Conservation (phyloP, 2,888 invertebrate species). For the Antitype chi region DNA sequence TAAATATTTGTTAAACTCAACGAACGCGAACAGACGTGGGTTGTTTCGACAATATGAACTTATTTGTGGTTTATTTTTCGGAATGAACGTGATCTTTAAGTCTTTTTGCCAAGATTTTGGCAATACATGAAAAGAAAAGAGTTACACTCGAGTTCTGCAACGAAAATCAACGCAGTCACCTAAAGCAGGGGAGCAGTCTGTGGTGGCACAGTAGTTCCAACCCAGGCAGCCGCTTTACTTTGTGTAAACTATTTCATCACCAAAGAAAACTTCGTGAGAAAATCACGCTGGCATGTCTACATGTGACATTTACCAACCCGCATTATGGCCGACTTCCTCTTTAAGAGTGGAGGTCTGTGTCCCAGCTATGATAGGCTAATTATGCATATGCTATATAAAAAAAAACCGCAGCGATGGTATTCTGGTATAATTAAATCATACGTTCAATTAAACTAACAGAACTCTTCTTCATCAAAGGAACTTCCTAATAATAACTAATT, state of each 20-base stretch:
- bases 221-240: neutral
- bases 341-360: too few relatives aligned
- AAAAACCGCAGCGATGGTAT: too few relatives aligned
- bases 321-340: too few relatives aligned
- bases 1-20: conserved; percentile 68
- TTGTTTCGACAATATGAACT: conserved; percentile 51
- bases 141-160: neutral
- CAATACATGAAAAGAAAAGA: neutral
- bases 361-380: too few relatives aligned
- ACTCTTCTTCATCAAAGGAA: neutral
- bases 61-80: conserved; percentile 39
- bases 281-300: too few relatives aligned
- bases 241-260: neutral
- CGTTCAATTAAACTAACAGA: conserved; percentile 25
- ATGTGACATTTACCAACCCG: too few relatives aligned
- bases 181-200: too few relatives aligned
- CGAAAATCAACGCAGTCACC: neutral
- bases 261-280: too few relatives aligned
- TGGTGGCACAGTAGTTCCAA: too few relatives aligned
- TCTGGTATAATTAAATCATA: neutral
- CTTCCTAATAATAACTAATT: conserved; percentile 50
- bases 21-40: conserved; percentile 66
- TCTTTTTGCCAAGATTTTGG: neutral
- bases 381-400: too few relatives aligned
- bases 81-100: conserved; percentile 6